Base-by-base conservation (phyloP, 2,797 vertebrate genomes). In the Nyctibius grandis region DNA sequence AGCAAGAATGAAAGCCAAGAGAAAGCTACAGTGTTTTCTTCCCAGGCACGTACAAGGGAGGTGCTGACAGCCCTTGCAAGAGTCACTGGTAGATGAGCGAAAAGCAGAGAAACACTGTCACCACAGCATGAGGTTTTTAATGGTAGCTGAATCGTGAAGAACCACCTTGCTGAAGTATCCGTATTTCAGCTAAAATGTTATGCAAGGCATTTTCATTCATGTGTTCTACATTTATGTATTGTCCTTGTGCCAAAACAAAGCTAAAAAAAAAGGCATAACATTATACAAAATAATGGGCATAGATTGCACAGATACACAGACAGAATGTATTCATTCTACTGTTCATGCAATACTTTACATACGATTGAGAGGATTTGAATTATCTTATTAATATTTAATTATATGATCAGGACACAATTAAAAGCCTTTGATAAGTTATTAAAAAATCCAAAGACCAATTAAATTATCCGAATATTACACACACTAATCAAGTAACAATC, bases 381-480 rank as follows among this genome's bases (percentile, higher is more conserved):
- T 78, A 89, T 67, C 65, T 89, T 64, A 83, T 48, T 73, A 75
- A 61, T 79, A 89, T 70, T 95, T 91, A 85, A 92, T 79, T 92
- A 89, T 75, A 78, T 25, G 47, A 90, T 70, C 50, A 77, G 85
- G 22, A 89, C 33, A 89, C 31, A 85, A 68, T 75, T 74, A 90
- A 76, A 88, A n/a, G 54, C 28, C 63, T 88, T 82, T 88, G 75
- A 89, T 73, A 77, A 88, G 65, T 84, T 92, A 88, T 86, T 91
- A 89, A 82, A 38, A 85, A 91, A 91, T 56, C 19, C 40, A 93
- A 85, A 95, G 53, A 63, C 64, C 48, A 91, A 42, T 88, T 92
- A 56, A 92, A 88, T 94, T 92, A 93, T 68, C 68, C 56, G 47
- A 28, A 34, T 83, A 57, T 69, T 80, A 88, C 44, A 74, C 54